These are phyloP conservation scores for Dynastes maya DNA, from an alignment of 2,888 invertebrate species.

Conservation along the genomic window DNA sequence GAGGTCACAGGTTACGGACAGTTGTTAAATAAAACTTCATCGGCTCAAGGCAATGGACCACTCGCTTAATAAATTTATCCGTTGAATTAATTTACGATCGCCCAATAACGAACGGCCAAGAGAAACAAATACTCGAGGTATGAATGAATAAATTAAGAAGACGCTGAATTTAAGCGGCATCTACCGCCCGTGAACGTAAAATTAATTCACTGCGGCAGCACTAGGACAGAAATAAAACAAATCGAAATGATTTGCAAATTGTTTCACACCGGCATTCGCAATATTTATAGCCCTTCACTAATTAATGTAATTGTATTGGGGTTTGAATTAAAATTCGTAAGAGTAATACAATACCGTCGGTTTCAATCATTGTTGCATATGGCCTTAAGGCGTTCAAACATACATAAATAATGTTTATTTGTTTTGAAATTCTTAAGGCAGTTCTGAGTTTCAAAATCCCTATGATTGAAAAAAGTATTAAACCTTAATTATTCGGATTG, in stretches of 20 bases:
- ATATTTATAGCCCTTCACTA: slow-evolving; percentile 63
- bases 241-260: slow-evolving; percentile 63
- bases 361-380: slow-evolving; percentile 12
- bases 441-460: no score
- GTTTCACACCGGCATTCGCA: slow-evolving; percentile 56
- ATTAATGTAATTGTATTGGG: slow-evolving; percentile 59
- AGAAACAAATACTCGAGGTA: slow-evolving; percentile 64
- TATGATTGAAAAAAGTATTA: no score
- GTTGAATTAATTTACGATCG: slow-evolving; percentile 65
- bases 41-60: slow-evolving; percentile 48
- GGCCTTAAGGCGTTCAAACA: background rate
- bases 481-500: no score
- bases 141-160: slow-evolving; percentile 63
- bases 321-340: slow-evolving; percentile 49
- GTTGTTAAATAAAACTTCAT: slow-evolving; percentile 45
- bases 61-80: slow-evolving; percentile 63
- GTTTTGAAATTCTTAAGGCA: background rate
- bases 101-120: slow-evolving; percentile 63
- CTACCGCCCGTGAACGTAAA: slow-evolving; percentile 60
- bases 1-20: slow-evolving; percentile 44
- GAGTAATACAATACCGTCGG: slow-evolving; percentile 24
- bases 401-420: slow-evolving; percentile 5
- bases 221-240: slow-evolving; percentile 55
- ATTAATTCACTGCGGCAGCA: slow-evolving; percentile 60
- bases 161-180: slow-evolving; percentile 60